Evolutionary conservation across 2,113 vertebrate species (phyloP).

Genomic region (Barbus barbus): DNA sequence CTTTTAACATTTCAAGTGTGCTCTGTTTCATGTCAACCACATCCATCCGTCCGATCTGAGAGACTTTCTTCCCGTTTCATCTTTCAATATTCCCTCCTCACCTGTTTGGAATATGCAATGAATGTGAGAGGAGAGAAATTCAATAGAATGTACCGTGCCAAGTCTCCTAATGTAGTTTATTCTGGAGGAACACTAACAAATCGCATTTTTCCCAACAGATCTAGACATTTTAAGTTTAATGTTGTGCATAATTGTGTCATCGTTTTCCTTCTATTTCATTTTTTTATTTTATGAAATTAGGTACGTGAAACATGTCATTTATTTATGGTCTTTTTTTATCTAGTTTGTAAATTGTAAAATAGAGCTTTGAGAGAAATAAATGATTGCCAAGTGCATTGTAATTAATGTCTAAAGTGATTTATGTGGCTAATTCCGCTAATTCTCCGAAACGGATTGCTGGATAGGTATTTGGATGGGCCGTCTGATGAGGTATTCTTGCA

Average conservation of each 20-base stretch:
- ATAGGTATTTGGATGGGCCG: constrained; percentile 1
- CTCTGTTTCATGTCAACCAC: constrained; percentile 22
- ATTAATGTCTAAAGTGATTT: constrained; percentile 83
- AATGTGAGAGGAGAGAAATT: constrained; percentile 74
- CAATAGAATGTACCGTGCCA: constrained; percentile 89
- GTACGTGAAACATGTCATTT: constrained; percentile 95
- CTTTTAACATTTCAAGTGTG: constrained; percentile 31
- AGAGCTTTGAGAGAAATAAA: constrained; percentile 84
- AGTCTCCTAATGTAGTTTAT: constrained; percentile 83
- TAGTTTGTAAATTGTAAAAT: constrained; percentile 99
- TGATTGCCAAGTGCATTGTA: constrained; percentile 86
- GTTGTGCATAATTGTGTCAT: constrained; percentile 68
- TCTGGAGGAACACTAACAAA: constrained; percentile 64
- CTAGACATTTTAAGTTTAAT: constrained; percentile 68
- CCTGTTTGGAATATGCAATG: constrained; percentile 90
- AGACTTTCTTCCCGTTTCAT: constrained; percentile 21
- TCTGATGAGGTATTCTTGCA: constrained; percentile 28
- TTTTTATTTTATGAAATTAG: constrained; percentile 81
- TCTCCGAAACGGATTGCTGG: constrained; percentile 17
- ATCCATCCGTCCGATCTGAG: constrained; percentile 18
- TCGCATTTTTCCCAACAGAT: constrained; percentile 52
- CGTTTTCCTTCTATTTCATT: constrained; percentile 50
- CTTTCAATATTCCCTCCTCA: constrained; percentile 34
- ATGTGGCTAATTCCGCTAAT: constrained; percentile 27
- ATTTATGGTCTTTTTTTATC: constrained; percentile 99